Conservation (phyloP, 2,888 invertebrate species). For the Papilio protenor region DNA sequence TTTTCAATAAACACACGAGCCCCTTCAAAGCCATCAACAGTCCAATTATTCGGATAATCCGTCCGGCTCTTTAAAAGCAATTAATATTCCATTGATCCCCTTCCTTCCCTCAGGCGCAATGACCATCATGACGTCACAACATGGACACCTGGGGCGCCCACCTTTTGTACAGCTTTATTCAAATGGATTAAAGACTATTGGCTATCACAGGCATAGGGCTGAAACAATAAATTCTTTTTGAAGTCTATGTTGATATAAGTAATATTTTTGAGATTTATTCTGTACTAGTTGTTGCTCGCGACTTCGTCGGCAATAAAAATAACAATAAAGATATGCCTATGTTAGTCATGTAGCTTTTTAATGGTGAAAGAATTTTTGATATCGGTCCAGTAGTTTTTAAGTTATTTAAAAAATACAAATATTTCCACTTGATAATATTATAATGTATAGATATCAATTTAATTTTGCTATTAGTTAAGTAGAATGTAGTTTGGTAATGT, state of each 20-base stretch:
- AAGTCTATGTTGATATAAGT: not conserved
- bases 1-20: conserved; percentile 53
- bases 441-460: no score
- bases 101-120: conserved; percentile 44
- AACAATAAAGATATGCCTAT: no score
- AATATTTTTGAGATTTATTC: not conserved
- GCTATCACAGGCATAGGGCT: not conserved
- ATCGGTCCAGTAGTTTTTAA: no score
- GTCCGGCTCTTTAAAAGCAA: conserved; percentile 72
- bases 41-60: conserved; percentile 76
- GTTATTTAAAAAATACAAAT: no score
- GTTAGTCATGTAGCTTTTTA: no score
- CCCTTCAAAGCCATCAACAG: conserved; percentile 54
- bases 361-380: no score
- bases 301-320: no score
- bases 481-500: not conserved
- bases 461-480: not conserved
- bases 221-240: conserved; percentile 9
- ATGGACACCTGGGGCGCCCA: conserved; percentile 51
- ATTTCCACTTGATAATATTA: no score
- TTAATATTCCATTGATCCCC: conserved; percentile 73
- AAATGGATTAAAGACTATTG: conserved; percentile 42
- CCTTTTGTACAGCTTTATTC: conserved; percentile 41
- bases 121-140: conserved; percentile 48
- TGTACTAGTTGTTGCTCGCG: no score